Conservation (phyloP, 1,140 invertebrate genomes). For the Asobara japonica region DNA sequence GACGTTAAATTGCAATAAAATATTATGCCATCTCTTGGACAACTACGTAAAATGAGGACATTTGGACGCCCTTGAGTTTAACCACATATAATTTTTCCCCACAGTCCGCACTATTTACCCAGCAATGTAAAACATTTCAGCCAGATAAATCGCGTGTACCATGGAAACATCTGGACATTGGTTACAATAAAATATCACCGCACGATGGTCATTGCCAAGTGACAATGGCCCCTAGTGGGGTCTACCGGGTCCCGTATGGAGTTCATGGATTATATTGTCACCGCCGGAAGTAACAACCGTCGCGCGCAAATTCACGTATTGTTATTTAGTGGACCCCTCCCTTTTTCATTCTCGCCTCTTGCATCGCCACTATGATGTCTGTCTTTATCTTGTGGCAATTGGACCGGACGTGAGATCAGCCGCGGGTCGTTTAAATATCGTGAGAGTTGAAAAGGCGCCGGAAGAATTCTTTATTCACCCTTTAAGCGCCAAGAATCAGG, state of each 20-base stretch:
- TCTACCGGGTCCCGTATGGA: neutral
- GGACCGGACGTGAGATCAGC: constrained; percentile 55
- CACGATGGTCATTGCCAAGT: constrained; percentile 13
- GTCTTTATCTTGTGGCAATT: constrained; percentile 34
- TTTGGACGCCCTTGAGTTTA: too few relatives aligned
- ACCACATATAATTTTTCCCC: too few relatives aligned
- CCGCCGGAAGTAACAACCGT: constrained; percentile 52
- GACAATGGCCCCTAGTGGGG: neutral
- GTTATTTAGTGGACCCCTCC: constrained; percentile 55
- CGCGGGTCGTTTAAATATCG: constrained; percentile 51
- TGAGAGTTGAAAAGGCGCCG: constrained; percentile 34
- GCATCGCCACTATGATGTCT: neutral
- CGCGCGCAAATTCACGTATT: constrained; percentile 55
- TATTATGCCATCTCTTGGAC: too few relatives aligned
- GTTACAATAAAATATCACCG: neutral
- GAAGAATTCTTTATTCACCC: too few relatives aligned
- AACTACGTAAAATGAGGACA: too few relatives aligned
- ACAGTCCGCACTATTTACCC: neutral
- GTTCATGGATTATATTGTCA: constrained; percentile 3
- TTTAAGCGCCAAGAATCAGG: too few relatives aligned
- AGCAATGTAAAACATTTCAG: neutral
- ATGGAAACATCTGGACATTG: neutral
- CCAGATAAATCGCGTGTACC: neutral
- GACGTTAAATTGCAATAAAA: too few relatives aligned
- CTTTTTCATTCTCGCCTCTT: constrained; percentile 40